Evolutionary conservation across 2,797 vertebrate genomes (phyloP), one percentile per base, ranked within the genome.

Genomic region (Caiman crocodilus): DNA sequence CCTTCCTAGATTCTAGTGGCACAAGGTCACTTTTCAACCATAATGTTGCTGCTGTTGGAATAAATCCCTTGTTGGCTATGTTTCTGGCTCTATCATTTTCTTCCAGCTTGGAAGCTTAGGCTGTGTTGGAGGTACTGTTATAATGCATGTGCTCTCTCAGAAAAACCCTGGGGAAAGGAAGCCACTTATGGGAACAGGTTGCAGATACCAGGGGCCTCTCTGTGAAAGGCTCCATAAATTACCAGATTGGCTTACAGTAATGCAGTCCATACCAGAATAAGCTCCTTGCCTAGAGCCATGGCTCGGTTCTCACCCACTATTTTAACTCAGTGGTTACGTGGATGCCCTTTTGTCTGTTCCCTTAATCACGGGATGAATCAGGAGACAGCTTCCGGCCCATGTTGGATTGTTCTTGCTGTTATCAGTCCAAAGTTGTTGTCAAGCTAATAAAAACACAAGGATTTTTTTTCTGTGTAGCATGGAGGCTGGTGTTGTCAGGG

Each of bases 341-440:
- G 74, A 7, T 4, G 30, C 18, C 60, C 78, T 71, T 71, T 12
- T 4, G 1, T 55, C 1, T 0, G 2, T 9, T 61, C 6, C 63
- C 63, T 16, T n/a, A 42, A 4, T 2, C 5, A 2, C 8, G 76
- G 73, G 73, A 11, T 25, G 76, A 64, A 26, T 17, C 15, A 42
- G 10, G 65, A n/a, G 59, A 74, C 57, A 77, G 76, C 74, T 17
- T 60, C 14, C 6, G 77, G 28, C 5, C 80, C 77, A 2, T 4
- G 30, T 56, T 13, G 3, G 5, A 2, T 8, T 26, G 84, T 63
- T 86, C 18, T 1, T 4, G 3, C 26, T 4, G 0, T 0, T 1
- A 42, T 30, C 5, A 14, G 28, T 25, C 4, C 2, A 6, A 57
- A 78, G 18, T 71, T 4, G 1, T 15, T 2, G 58, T n/a, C 75